Evolutionary conservation across 2,113 vertebrate species (phyloP), one percentile per base, ranked within the genome.

Genomic region (Cebidichthys violaceus): DNA sequence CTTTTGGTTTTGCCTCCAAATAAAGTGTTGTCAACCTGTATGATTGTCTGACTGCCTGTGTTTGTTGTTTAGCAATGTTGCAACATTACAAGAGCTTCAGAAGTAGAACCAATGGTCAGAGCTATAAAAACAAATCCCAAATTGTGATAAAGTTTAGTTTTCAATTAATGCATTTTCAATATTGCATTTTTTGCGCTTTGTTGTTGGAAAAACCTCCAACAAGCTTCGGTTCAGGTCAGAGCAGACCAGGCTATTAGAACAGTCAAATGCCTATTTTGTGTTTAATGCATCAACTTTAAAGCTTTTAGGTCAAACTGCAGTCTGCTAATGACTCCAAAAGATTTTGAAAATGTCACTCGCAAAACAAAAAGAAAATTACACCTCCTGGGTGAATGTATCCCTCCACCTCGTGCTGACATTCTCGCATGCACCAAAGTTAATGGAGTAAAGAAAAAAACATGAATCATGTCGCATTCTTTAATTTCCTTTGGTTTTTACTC

Each of bases 401-500:
- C 45, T 27, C 64, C 41, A 39, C 61, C 60, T 68, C 47, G 27
- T 39, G 6, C 67, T 70, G 62, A 54, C 64, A 68, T 77, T 81
- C 73, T 71, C 29, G 74, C 31, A 20, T 8, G 35, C 67, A 45
- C 35, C 17, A 9, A 41, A 86, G 79, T 81, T 83, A 86, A 90
- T 81, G 86, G 80, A 75, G 71, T 43, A 64, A 81, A 83, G 54
- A 37, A 37, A 72, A 43, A 73, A 76, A 80, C 39, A 76, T 22
- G 33, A 78, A 78, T 59, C 43, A 29, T 31, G 45, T 74, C 9
- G 75, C 43, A 27, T 60, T 81, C 22, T 77, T 75, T 79, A 52
- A 88, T 88, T 87, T 84, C 81, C 77, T 65, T 65, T 60, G 4
- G 29, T 61, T 84, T 86, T 77, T 77, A 74, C 83, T 60, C 62